These are phyloP conservation scores for Picus viridis DNA, from an alignment of 2,797 vertebrate genomes.

Conservation along the genomic window DNA sequence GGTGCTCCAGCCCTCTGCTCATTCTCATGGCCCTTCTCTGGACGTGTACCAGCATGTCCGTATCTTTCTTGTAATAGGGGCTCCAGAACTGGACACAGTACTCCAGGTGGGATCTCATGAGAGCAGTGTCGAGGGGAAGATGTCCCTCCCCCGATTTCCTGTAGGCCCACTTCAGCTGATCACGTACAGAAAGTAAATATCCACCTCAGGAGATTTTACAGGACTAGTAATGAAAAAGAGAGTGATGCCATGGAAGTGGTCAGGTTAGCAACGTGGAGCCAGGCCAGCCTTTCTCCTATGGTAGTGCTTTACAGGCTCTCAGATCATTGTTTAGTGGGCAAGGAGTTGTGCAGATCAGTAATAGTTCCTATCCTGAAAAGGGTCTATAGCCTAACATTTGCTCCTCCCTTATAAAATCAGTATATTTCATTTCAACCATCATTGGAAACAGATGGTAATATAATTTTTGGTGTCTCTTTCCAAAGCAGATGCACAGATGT, in stretches of 20 bases:
- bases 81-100: too few species aligned
- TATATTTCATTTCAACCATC: not conserved
- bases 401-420: not conserved
- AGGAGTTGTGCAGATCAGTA: not conserved
- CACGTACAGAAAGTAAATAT: not conserved
- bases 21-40: too few species aligned
- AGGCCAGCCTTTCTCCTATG: not conserved
- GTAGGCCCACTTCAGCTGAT: not conserved
- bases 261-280: not conserved
- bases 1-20: too few species aligned
- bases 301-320: not conserved
- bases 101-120: too few species aligned
- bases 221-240: not conserved
- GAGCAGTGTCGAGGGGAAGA: too few species aligned
- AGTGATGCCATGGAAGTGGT: not conserved
- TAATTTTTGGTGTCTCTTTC: not conserved
- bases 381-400: not conserved
- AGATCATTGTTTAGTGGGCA: not conserved
- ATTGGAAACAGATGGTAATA: conserved; percentile 37
- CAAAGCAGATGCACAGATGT: conserved; percentile 24
- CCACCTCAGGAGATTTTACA: not conserved
- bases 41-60: too few species aligned
- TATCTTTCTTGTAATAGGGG: too few species aligned
- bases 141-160: too few species aligned
- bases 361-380: not conserved